Base-by-base conservation (phyloP, 2,888 invertebrate genomes). In the Cantharis lateralis region DNA sequence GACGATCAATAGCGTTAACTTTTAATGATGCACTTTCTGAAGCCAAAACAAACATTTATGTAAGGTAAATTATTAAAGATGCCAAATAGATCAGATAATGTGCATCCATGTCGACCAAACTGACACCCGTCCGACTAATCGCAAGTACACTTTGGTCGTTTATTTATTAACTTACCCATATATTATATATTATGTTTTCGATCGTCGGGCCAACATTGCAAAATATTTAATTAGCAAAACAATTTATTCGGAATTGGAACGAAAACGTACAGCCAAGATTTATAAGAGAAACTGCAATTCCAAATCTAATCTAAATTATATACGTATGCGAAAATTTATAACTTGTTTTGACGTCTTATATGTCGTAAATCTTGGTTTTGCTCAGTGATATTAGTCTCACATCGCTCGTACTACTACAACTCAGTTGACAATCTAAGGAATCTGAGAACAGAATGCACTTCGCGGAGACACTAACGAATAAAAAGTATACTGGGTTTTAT, bases 351-450 rank as follows among this genome's bases (percentile, higher is more conserved):
- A 78, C 78, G 62, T 72, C 75, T 75, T 71, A 64, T 70, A 71
- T 48, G 75, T 63, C 75, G 70, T 78, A 78, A 78, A 78, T 78
- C 72, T 75, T 70, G 78, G 75, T 78, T 78, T 78, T 78, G 75
- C 63, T 70, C 72, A 69, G 75, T 68, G 68, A 75, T 75, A 71
- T 75, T 75, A 75, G 71, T 77, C 77, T 71, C 73, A 64, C 71
- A 61, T 74, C 62, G 70, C 68, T 72, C 70, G 76, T 70, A 66
- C 63, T 63, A n/a, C 64, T 20, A 68, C 61, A 77, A 24, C 66
- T 15, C 48, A 71, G 72, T 71, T 74, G 74, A 77, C 74, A 68
- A 68, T 75, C 66, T 62, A 62, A 32, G 63, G 48, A 74, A 74
- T 68, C 61, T 15, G 66, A 24, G 68, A 62, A 74, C 73, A 48